phyloP scores from a whole-genome alignment of 2,888 invertebrate species.

The Philereme transversata region DNA sequence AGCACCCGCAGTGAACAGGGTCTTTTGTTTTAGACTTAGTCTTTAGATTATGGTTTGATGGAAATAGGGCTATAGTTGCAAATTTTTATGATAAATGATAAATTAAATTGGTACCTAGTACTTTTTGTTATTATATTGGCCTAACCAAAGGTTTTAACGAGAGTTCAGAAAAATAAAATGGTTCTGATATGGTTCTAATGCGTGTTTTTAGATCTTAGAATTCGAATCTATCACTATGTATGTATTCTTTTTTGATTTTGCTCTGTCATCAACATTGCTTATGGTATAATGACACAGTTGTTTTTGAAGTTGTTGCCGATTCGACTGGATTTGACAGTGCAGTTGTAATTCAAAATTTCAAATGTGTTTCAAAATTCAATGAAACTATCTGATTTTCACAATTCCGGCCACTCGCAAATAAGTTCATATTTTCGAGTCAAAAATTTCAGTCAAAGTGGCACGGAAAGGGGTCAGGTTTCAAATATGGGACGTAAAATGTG shows the following conservation, averaged over 20 bases:
- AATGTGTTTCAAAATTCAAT: slow-evolving; percentile 40
- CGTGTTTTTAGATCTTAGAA: no score
- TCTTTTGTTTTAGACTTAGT: slow-evolving; percentile 16
- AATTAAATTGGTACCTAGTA: no score
- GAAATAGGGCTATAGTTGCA: no score
- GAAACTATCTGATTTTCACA: slow-evolving; percentile 13
- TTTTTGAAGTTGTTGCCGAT: slow-evolving; percentile 7
- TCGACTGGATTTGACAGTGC: slow-evolving; percentile 1
- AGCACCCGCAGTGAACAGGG: slow-evolving; percentile 24
- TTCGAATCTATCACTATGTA: no score
- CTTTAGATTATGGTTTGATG: no score
- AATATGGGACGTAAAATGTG: slow-evolving; percentile 72
- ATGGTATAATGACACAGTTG: slow-evolving; percentile 2
- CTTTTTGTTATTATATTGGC: no score
- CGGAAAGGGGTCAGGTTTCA: slow-evolving; percentile 63
- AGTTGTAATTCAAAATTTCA: slow-evolving; percentile 12
- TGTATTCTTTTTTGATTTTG: slow-evolving; percentile 1
- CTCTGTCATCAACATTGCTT: neutral
- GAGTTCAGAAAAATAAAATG: no score
- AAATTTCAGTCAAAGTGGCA: slow-evolving; percentile 68
- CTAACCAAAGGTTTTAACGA: no score
- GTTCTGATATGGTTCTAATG: no score
- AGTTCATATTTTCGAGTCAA: slow-evolving; percentile 42
- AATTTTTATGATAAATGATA: no score
- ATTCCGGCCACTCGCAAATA: slow-evolving; percentile 15